Conservation (phyloP, 2,888 invertebrate genomes). For the Ophion obscuratus region DNA sequence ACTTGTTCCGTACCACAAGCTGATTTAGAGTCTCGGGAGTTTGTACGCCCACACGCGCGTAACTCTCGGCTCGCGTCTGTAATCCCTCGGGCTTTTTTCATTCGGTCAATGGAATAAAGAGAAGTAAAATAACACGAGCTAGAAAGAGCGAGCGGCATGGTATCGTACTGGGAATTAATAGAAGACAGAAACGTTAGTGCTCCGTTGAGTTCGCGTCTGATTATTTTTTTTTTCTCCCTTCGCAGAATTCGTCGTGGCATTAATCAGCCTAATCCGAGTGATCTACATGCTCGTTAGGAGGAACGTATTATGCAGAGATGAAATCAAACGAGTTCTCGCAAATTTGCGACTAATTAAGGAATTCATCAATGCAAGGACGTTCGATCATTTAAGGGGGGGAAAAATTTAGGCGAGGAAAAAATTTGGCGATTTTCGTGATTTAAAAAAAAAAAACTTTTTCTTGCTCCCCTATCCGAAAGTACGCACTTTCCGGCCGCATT, state of each 20-base stretch:
- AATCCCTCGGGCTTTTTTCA: conserved; percentile 47
- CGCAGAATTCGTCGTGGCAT: conserved; percentile 42
- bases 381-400: not conserved
- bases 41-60: conserved; percentile 41
- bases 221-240: conserved; percentile 34
- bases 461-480: no score
- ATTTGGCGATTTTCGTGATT: no score
- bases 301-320: not conserved
- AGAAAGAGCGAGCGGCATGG: conserved; percentile 4
- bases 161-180: conserved; percentile 10
- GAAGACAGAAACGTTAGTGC: conserved; percentile 15
- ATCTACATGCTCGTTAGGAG: conserved; percentile 32
- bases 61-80: conserved; percentile 33
- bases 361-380: not conserved
- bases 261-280: conserved; percentile 35
- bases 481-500: no score
- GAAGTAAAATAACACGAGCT: conserved; percentile 33
- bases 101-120: conserved; percentile 44
- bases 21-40: conserved; percentile 40
- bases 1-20: conserved; percentile 53
- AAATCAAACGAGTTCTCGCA: not conserved
- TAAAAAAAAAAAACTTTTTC: no score
- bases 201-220: conserved; percentile 4
- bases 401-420: no score
- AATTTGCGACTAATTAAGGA: not conserved